Conservation (phyloP, 2,113 vertebrate genomes). For the Triplophysa dalaica region DNA sequence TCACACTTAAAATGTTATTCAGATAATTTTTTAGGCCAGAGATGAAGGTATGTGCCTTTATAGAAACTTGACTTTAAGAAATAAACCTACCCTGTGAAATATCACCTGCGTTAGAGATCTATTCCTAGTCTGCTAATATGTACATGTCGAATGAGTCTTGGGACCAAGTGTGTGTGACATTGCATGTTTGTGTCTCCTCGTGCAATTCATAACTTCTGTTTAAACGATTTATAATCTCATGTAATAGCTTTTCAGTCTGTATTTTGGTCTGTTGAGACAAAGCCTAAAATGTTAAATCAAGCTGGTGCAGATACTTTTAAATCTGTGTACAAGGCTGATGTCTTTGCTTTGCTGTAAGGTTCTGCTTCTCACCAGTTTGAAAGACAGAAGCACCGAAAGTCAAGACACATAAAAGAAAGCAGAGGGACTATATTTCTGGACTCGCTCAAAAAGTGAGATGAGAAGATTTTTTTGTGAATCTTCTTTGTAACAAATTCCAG, state of each 20-base stretch:
- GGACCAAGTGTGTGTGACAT: neutral
- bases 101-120: too few relatives aligned
- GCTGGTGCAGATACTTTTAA: slow-evolving; percentile 11
- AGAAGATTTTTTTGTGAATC: neutral
- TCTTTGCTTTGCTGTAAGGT: slow-evolving; percentile 23
- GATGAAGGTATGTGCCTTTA: too few relatives aligned
- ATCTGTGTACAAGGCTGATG: neutral
- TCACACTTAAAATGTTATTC: too few relatives aligned
- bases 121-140: too few relatives aligned
- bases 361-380: neutral
- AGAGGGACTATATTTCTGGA: neutral
- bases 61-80: too few relatives aligned
- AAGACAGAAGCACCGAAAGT: neutral
- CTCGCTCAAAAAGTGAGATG: neutral
- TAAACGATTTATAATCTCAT: neutral
- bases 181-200: neutral
- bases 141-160: too few relatives aligned
- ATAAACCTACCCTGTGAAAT: too few relatives aligned
- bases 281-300: slow-evolving; percentile 23
- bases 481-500: slow-evolving; percentile 6
- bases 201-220: neutral
- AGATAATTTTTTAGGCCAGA: too few relatives aligned
- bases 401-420: neutral
- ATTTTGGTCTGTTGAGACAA: slow-evolving; percentile 5
- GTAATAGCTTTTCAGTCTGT: slow-evolving; percentile 40